Conservation (phyloP, 2,888 invertebrate species). For the Autographa gamma region DNA sequence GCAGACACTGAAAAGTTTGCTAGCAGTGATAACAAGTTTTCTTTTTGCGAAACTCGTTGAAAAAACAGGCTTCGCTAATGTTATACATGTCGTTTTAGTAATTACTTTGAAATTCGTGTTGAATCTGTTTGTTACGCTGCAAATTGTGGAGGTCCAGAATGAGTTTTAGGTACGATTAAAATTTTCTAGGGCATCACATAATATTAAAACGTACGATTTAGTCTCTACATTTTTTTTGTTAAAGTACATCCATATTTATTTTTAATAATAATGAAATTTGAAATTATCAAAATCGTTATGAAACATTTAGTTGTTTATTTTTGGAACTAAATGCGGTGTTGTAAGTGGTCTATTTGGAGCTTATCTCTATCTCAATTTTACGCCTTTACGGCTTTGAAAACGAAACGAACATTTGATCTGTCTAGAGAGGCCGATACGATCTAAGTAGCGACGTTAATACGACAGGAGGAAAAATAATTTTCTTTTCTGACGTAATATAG, state of each 20-base stretch:
- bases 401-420: constrained; percentile 79
- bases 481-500: constrained; percentile 32
- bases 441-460: constrained; percentile 80
- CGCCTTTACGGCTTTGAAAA: constrained; percentile 77
- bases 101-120: constrained; percentile 21
- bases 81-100: constrained; percentile 20
- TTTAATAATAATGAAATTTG: not conserved
- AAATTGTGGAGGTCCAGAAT: not conserved
- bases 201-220: not conserved
- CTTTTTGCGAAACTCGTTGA: constrained; percentile 23
- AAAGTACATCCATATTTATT: not conserved
- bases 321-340: constrained; percentile 33
- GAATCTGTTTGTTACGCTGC: not conserved
- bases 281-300: not conserved
- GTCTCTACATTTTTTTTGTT: not conserved
- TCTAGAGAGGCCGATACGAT: constrained; percentile 78
- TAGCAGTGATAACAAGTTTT: constrained; percentile 41
- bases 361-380: constrained; percentile 83
- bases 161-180: not conserved
- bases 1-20: constrained; percentile 59
- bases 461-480: constrained; percentile 66
- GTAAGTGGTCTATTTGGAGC: constrained; percentile 66
- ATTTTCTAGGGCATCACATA: not conserved
- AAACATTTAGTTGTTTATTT: constrained; percentile 28
- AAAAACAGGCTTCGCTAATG: constrained; percentile 17